Base-by-base conservation (phyloP, 2,888 invertebrate species). In the Tipula vernalis region DNA sequence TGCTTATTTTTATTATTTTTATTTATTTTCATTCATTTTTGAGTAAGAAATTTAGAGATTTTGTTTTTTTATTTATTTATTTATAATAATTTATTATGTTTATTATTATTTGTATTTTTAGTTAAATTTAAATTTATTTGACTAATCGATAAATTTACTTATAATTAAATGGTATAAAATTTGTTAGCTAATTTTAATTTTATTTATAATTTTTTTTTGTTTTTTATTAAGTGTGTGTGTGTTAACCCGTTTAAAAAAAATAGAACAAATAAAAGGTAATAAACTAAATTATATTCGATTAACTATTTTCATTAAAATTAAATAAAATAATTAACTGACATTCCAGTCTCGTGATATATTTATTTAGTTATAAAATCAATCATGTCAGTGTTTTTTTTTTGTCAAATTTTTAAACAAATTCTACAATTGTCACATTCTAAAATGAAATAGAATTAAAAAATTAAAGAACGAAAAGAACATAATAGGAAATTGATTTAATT, bases 121-220 rank as follows among this genome's bases (percentile, higher is more conserved):
- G 6, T 39, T 84, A 84, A 84, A 84, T 84, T 84, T 84, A 71
- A 71, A 71, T 71, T 71, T 71, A 71, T 71, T 71, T 71, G 71
- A 71, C 84, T 84, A 39, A 39, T 39, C 36, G 84, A 84, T 84
- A 39, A 84, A 84, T 84, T 71, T 41, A 84, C 84, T 84, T 84
- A 84, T 84, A 84, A 39, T 39, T 84, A 84, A 84, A 84, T 84
- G 84, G 84, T 84, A 84, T 84, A 84, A 84, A 84, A 84, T 84
- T 84, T 84, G 84, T 84, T 84, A 84, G 84, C 84, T 84, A 84
- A 39, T 84, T 15, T 84, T 71, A 71, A 41, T 84, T 39, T 84
- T 84, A 39, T 39, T 84, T 84, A 84, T 83, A 83, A 36, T 83
- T 83, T 83, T 36, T 83, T 83, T 36, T 83, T 84, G 3, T 39